Evolutionary conservation across 1,140 invertebrate species (phyloP), one percentile per base, ranked within the genome.

Genomic region (Diachasma alloeum): DNA sequence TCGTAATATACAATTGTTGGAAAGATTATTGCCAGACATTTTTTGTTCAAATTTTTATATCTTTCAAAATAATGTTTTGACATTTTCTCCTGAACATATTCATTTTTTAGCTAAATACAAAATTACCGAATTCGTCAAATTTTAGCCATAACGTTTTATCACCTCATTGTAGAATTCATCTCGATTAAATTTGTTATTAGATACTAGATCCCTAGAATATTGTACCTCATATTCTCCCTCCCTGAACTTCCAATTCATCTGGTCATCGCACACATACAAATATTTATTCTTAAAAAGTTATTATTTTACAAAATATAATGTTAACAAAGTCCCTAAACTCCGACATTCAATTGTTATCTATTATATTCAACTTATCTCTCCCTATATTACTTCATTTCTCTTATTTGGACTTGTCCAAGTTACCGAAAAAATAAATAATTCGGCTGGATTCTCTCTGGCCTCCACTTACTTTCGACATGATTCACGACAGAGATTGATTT

Each of bases 241-340:
- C n/a, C n/a, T n/a, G n/a, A n/a, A 48, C 4, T 13, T 48, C 53
- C 19, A 24, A 59, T 59, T 26, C 4, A 59, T 59, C 53, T 1
- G 22, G 11, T 3, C n/a, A 59, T 48, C 53, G n/a, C 53, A 59
- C 53, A 59, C 53, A 17, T 26, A 48, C 44, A 48, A 26, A 10
- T 59, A 59, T 59, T 19, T 59, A 59, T 59, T 59, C 22, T 22
- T 59, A 59, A 59, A 59, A 59, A 59, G 22, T 59, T 59, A 59
- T 59, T 59, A 59, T 59, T 59, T 59, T 59, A 59, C 53, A 59
- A 59, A 59, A 59, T 59, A 59, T 59, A 59, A 59, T 59, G 53
- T 59, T 59, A 26, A 59, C 53, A 22, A 59, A 22, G 53, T 59
- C 53, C 22, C 22, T 26, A 59, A 9, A 17, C 22, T 59, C 17